Evolutionary conservation across 2,113 vertebrate genomes (phyloP), one percentile per base, ranked within the genome.

Genomic region (Casuarius casuarius): DNA sequence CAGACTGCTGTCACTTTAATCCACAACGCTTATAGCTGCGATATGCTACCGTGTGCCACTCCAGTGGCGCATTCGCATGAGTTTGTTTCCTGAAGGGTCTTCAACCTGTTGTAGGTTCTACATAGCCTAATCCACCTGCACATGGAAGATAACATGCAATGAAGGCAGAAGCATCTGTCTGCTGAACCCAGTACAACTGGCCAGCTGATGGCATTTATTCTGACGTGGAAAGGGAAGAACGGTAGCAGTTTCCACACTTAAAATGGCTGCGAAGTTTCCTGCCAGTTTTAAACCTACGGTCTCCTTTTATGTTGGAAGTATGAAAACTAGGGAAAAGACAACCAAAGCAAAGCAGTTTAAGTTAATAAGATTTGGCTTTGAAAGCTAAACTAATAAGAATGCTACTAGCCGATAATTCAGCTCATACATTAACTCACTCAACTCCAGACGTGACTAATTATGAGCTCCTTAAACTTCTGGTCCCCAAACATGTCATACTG

Each of bases 11-110:
- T 42, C 48, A 3, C 74, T 48, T 7, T 3, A 46, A 25, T 35
- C 33, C 73, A 0, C 21, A 3, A 52, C 0, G 8, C 46, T 7
- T 0, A 18, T 3, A 14, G 62, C 1, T 58, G 62, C 5, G 11
- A 5, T 46, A 33, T 16, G 29, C 62, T 19, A 19, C 72, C 1
- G 9, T 0, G 35, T 10, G 84, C 33, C 52, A 1, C 68, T 52
- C 29, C 76, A 10, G 72, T 0, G 1, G 63, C 73, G 9, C 8
- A 8, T 40, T 49, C 62, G 8, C 62, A 2, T 0, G 17, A 78
- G n/a, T 42, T 54, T 2, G 8, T 11, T 63, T 63, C 92, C 91
- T 23, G 52, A 13, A 54, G 25, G 15, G 28, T 15, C 54, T 56
- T 5, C 54, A 28, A 16, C 28, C 16, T 19, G 31, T 42, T n/a